Conservation (phyloP, 2,888 invertebrate species). For the Cheilosia scutellata region DNA sequence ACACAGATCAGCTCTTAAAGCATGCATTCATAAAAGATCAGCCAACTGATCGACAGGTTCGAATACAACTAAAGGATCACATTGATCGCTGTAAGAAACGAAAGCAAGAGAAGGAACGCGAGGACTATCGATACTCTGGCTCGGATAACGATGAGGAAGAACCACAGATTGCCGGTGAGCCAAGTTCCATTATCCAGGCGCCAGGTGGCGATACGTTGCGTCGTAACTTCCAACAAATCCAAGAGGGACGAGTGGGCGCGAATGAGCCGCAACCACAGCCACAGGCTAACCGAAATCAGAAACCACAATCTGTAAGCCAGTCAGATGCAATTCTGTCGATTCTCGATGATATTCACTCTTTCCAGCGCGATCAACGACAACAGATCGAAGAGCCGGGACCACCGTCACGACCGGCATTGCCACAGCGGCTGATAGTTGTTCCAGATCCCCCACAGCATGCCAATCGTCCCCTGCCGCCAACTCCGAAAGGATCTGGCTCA, state of each 20-base stretch:
- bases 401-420: constrained; percentile 94
- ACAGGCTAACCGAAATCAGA: constrained; percentile 86
- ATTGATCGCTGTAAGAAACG: constrained; percentile 98
- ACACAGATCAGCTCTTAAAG: constrained; percentile 98
- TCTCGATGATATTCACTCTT: constrained; percentile 44
- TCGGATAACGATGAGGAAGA: constrained; percentile 99
- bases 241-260: constrained; percentile 89
- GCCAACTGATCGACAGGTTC: constrained; percentile 98
- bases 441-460: constrained; percentile 91
- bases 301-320: constrained; percentile 83
- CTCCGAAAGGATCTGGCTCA: constrained; percentile 89
- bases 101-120: constrained; percentile 94
- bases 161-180: constrained; percentile 95
- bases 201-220: constrained; percentile 97
- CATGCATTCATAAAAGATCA: constrained; percentile 99
- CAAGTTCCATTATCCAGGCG: constrained; percentile 95
- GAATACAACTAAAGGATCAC: constrained; percentile 99
- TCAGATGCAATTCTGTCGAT: not conserved
- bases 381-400: constrained; percentile 92
- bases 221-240: constrained; percentile 99
- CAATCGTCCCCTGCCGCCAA: constrained; percentile 92
- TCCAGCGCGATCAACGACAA: constrained; percentile 82
- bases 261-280: constrained; percentile 87
- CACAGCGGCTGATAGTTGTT: constrained; percentile 95
- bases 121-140: constrained; percentile 95